Conservation (phyloP, 2,113 vertebrate genomes). For the Calyptomena viridis region DNA sequence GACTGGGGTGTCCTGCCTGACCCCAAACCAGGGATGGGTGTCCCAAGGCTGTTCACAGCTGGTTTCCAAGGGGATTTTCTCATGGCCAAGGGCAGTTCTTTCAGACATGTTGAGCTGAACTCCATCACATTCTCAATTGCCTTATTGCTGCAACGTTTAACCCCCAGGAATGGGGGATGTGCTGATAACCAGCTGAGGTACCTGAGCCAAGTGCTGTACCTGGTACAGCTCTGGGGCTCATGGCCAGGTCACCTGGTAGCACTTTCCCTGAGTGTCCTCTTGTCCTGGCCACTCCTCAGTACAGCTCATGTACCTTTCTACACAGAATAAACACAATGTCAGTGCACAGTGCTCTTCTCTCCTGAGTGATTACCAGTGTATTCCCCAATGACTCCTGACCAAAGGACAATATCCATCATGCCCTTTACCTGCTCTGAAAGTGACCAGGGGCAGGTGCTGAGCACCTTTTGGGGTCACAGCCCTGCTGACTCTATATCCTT, state of each 20-base stretch:
- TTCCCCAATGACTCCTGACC: not conserved
- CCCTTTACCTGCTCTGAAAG: not conserved
- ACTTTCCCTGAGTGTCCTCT: not conserved
- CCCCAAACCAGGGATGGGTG: not conserved
- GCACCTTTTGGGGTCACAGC: not conserved
- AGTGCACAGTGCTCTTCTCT: not conserved
- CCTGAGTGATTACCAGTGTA: not conserved
- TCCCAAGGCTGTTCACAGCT: not conserved
- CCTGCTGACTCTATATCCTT: not conserved
- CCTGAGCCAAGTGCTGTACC: not conserved
- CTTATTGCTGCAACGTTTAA: not conserved
- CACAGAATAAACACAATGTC: not conserved
- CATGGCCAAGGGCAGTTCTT: not conserved
- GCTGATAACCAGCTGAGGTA: not conserved
- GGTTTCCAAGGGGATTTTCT: not conserved
- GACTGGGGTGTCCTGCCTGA: not conserved
- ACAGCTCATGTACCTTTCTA: not conserved
- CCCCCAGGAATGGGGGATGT: not conserved
- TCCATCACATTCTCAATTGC: not conserved
- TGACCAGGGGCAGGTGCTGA: not conserved
- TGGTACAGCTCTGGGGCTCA: not conserved
- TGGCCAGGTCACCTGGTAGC: not conserved
- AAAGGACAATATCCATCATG: not conserved
- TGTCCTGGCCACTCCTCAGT: constrained; percentile 16
- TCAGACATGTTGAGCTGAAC: not conserved